These are phyloP conservation scores for Pimpla rufipes DNA, from an alignment of 2,888 invertebrate species.

Conservation along the genomic window DNA sequence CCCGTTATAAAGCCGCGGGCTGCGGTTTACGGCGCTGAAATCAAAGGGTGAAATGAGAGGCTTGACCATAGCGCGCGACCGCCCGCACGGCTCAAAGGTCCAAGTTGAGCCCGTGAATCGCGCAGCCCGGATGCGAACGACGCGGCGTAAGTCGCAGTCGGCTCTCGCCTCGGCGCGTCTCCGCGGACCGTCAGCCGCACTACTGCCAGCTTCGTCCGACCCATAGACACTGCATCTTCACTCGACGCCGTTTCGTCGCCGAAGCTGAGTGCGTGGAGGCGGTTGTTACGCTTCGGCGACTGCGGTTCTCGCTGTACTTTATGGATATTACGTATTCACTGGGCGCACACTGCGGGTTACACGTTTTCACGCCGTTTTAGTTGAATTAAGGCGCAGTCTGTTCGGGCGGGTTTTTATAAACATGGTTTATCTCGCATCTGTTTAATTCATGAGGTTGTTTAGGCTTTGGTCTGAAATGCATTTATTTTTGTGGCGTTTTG, in stretches of 20 bases:
- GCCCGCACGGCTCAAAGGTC: constrained; percentile 11
- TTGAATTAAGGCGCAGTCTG: not conserved
- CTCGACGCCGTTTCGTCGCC: not conserved
- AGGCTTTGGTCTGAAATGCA: too few species aligned
- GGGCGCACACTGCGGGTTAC: not conserved
- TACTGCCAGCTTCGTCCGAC: constrained; percentile 5
- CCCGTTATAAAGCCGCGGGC: not conserved
- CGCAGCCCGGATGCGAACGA: not conserved
- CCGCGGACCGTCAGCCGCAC: not conserved
- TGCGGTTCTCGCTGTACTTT: not conserved
- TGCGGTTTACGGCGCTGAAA: not conserved
- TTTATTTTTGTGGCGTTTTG: too few species aligned
- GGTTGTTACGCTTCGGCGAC: not conserved
- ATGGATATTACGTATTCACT: not conserved
- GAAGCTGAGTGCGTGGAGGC: not conserved
- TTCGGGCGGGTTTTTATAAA: too few species aligned
- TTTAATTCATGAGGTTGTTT: too few species aligned
- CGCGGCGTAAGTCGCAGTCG: constrained; percentile 6
- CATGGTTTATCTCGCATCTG: too few species aligned
- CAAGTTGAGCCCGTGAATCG: constrained; percentile 11
- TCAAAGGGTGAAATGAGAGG: constrained; percentile 10
- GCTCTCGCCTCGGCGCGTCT: not conserved
- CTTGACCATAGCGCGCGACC: not conserved
- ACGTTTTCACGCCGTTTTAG: too few species aligned
- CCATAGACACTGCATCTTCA: not conserved